Conservation (phyloP, 2,888 invertebrate species). For the Oscheius onirici region DNA sequence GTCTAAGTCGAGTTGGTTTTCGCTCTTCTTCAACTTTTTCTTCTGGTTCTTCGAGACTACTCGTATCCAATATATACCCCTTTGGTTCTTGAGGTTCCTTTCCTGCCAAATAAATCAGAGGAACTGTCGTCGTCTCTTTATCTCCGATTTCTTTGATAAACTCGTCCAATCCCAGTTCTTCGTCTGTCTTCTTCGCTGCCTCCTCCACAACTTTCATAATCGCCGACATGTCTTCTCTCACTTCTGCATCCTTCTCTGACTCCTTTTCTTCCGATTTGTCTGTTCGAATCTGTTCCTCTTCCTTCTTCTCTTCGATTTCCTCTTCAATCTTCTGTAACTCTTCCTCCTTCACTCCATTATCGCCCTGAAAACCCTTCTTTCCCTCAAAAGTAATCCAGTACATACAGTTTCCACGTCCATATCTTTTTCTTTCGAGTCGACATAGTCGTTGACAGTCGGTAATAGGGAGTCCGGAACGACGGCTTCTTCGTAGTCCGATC, state of each 20-base stretch:
- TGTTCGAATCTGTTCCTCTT: background rate
- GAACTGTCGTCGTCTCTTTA: background rate
- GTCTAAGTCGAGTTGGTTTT: background rate
- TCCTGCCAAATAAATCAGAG: background rate
- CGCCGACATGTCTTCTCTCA: background rate
- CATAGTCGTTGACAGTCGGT: slow-evolving; percentile 14
- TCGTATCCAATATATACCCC: background rate
- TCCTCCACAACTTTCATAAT: background rate
- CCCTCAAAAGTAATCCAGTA: background rate
- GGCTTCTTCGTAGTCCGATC: slow-evolving; percentile 25
- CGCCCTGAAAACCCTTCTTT: background rate
- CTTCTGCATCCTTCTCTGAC: background rate
- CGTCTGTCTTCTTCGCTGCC: background rate
- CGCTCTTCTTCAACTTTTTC: background rate
- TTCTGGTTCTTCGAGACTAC: slow-evolving; percentile 3
- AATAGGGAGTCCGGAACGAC: background rate
- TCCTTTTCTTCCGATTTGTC: slow-evolving; percentile 3
- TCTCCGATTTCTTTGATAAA: slow-evolving; percentile 6
- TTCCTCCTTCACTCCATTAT: background rate
- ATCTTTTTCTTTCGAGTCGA: slow-evolving; percentile 28
- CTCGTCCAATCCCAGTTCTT: background rate
- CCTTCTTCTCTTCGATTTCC: background rate
- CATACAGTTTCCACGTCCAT: slow-evolving; percentile 14
- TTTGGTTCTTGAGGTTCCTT: background rate
- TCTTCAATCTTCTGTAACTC: slow-evolving; percentile 11